phyloP scores from a whole-genome alignment of 1,140 invertebrate species.

The Danaus melanippus region DNA sequence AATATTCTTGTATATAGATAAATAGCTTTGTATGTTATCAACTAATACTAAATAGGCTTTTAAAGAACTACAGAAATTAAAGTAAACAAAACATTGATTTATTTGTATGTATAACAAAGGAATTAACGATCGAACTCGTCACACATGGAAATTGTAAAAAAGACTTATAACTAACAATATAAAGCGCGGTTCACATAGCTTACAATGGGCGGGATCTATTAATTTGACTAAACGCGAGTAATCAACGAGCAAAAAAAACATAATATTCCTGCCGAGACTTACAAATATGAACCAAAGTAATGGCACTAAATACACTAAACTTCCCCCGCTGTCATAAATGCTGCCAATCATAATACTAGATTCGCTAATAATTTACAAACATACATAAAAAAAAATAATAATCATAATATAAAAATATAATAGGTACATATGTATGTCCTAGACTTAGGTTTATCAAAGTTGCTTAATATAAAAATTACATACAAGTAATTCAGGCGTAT shows the following conservation, averaged over 20 bases:
- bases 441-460: slow-evolving; percentile 21
- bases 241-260: slow-evolving; percentile 3
- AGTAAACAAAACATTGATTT: slow-evolving; percentile 19
- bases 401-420: slow-evolving; percentile 3
- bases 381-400: slow-evolving; percentile 24
- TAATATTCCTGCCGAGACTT: slow-evolving; percentile 13
- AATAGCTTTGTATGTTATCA: slow-evolving; percentile 8
- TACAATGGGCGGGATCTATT: slow-evolving; percentile 25
- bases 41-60: slow-evolving; percentile 5
- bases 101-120: slow-evolving; percentile 22
- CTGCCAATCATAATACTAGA: slow-evolving; percentile 31
- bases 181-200: slow-evolving; percentile 5
- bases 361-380: slow-evolving; percentile 31
- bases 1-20: slow-evolving; percentile 15
- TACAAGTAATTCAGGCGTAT: slow-evolving; percentile 56
- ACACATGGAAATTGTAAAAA: slow-evolving; percentile 16
- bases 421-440: slow-evolving; percentile 22
- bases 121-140: slow-evolving; percentile 10
- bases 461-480: slow-evolving; percentile 44
- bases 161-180: slow-evolving; percentile 8
- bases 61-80: slow-evolving; percentile 16
- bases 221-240: slow-evolving; percentile 14
- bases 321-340: slow-evolving; percentile 28
- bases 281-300: slow-evolving; percentile 27
- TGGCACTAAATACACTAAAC: slow-evolving; percentile 36